Evolutionary conservation across 2,113 vertebrate species (phyloP), one percentile per base, ranked within the genome.

Genomic region (Bufo bufo): DNA sequence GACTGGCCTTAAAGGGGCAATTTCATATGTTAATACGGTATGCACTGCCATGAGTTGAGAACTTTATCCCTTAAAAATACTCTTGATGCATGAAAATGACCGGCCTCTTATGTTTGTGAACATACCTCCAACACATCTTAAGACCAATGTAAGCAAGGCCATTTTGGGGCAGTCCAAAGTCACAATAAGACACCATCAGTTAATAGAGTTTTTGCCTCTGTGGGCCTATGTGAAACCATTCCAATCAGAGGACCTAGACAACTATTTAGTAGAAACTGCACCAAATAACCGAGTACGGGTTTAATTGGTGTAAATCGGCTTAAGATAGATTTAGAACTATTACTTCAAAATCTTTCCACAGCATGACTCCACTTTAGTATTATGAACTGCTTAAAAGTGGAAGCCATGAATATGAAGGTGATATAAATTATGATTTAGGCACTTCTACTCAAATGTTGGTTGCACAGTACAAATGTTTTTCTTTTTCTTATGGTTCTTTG

Each of bases 401-500:
- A 17, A 75, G 72, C 14, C 72, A 49, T 50, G 47, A 75, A 50
- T 50, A 50, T 75, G 13, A 75, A 75, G 49, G 45, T 17, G 4
- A 17, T 50, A 75, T 75, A 75, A 50, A 75, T 75, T 49, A 19
- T 75, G 47, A 20, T 20, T 50, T 75, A 49, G 72, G 45, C 47
- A 75, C 20, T 72, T 75, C 72, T 49, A 19, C 45, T 75, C 13
- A 74, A 74, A 74, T 80, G n/a, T 59, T 80, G 23, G 65, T 4
- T 89, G 54, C 43, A 87, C 82, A 14, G 56, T 54, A 81, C 89
- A 23, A 1, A 12, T 52, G 80, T 89, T 87, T 88, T 61, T 66
- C 2, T 20, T 45, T 81, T 19, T 52, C 16, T 61, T 63, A 45
- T 10, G 75, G 71, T 47, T 65, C 61, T 90, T 89, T 87, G 14